Base-by-base conservation (phyloP, 2,113 vertebrate genomes). In the Gambusia affinis region DNA sequence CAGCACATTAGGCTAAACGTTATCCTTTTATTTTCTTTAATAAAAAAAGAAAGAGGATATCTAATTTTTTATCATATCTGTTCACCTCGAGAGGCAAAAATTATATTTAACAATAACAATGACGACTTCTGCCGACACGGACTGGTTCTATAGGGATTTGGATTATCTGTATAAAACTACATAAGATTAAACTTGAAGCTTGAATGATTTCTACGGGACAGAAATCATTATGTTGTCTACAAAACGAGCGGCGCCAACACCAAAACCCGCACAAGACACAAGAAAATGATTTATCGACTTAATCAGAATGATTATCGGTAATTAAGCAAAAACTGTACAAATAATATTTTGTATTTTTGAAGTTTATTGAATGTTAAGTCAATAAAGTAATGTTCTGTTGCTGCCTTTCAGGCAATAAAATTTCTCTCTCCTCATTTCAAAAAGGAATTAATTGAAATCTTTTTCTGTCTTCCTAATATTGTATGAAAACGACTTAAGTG, bases 141-240 rank as follows among this genome's bases (percentile, higher is more conserved):
- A 78, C 67, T 39, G 72, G 69, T 87, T 84, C 84, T 77, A 84
- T 54, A 67, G 89, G 82, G 80, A 88, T 73, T 72, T 70, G 75
- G 82, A 81, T 85, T 67, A 73, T 83, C 54, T 31, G 72, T 17
- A 63, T 29, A 29, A 69, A 60, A 80, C 66, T 28, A 80, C 69
- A 80, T 77, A 42, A 81, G 70, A 88, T 75, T 60, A 75, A 80
- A 83, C 60, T 79, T 78, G 73, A 75, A 80, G 81, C 64, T 79
- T 78, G 73, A 85, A 88, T 82, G 64, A 81, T 71, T 84, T 83
- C 76, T 68, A 30, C 75, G 72, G 72, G 69, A 79, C 8, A 64
- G 75, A 39, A 66, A 79, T 88, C 0, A 11, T 37, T 37, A 0
- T 35, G 35, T 37, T 37, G 10, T 37, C 35, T 37, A 68, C 75